A percentile compares a stretch with the other conserved stretches of the same genome.
Conservation (phyloP, 1,140 invertebrate genomes). For the Zaprionus ghesquierei region DNA sequence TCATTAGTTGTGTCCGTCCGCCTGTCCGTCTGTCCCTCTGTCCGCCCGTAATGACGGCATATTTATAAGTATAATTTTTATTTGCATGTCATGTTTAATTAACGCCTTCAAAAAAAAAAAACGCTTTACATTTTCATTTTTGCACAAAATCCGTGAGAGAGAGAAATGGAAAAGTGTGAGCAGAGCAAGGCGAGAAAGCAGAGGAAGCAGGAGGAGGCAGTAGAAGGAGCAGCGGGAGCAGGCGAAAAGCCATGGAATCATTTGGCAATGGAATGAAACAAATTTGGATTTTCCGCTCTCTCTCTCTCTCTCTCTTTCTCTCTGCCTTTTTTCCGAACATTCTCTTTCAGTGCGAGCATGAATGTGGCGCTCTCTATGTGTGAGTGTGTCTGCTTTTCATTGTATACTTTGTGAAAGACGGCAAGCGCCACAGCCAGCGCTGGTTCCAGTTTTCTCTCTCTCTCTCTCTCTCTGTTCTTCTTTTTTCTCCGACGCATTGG, state of each 20-base stretch:
- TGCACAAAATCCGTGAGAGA: constrained; percentile 57
- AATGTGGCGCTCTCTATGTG: neutral
- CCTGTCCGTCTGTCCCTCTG: neutral
- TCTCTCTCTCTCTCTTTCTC: neutral
- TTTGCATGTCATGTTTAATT: constrained; percentile 80
- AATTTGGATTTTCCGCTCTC: constrained; percentile 67
- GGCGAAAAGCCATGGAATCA: constrained; percentile 55
- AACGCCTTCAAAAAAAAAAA: constrained; percentile 56
- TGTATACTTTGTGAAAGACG: constrained; percentile 72
- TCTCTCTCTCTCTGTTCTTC: neutral
- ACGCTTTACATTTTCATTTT: constrained; percentile 15
- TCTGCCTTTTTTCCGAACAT: constrained; percentile 13
- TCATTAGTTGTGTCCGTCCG: neutral
- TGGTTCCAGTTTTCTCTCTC: constrained; percentile 28
- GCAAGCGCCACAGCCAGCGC: constrained; percentile 57
- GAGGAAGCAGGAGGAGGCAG: neutral
- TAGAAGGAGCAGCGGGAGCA: constrained; percentile 24
- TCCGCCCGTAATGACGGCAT: constrained; percentile 49
- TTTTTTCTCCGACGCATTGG: constrained; percentile 35
- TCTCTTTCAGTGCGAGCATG: neutral
- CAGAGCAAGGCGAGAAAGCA: constrained; percentile 35
- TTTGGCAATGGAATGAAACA: constrained; percentile 76
- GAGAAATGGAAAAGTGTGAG: constrained; percentile 53
- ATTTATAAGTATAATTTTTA: constrained; percentile 72
- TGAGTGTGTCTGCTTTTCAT: constrained; percentile 52